These are phyloP conservation scores for Burhinus bistriatus DNA, from an alignment of 2,113 vertebrate genomes.

Conservation along the genomic window DNA sequence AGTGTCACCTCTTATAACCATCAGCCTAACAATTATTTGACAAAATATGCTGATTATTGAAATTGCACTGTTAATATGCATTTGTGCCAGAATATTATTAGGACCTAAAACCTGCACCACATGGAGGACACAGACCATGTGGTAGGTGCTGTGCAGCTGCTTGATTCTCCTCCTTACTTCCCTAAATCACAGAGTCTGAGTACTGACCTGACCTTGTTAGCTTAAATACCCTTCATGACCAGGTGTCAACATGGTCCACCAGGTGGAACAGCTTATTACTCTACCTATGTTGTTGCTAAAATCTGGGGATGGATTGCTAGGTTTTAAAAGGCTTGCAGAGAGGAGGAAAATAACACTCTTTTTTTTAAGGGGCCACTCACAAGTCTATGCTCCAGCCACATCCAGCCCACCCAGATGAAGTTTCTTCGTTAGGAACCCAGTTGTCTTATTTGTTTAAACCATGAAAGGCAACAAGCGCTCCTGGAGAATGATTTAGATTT, in stretches of 20 bases:
- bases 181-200: background rate
- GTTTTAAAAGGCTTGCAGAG: background rate
- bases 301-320: background rate
- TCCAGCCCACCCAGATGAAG: background rate
- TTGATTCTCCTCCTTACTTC: background rate
- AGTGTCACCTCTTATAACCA: slow-evolving; percentile 62
- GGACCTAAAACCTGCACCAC: background rate
- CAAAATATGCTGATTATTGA: slow-evolving; percentile 71
- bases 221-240: background rate
- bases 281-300: background rate
- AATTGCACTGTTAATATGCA: slow-evolving; percentile 40
- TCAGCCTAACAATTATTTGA: slow-evolving; percentile 66
- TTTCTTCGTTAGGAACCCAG: background rate
- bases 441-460: background rate
- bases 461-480: background rate
- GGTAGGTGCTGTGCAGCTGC: background rate
- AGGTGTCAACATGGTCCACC: background rate
- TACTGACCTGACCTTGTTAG: background rate
- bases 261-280: background rate
- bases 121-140: background rate
- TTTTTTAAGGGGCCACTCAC: background rate
- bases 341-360: background rate
- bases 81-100: slow-evolving; percentile 48
- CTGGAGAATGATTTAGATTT: background rate
- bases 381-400: background rate